Percentiles rank a stretch among this genome's conserved stretches.
Evolutionary conservation across 2,888 invertebrate species (phyloP).

Genomic region (Lasioglossum lativentre): DNA sequence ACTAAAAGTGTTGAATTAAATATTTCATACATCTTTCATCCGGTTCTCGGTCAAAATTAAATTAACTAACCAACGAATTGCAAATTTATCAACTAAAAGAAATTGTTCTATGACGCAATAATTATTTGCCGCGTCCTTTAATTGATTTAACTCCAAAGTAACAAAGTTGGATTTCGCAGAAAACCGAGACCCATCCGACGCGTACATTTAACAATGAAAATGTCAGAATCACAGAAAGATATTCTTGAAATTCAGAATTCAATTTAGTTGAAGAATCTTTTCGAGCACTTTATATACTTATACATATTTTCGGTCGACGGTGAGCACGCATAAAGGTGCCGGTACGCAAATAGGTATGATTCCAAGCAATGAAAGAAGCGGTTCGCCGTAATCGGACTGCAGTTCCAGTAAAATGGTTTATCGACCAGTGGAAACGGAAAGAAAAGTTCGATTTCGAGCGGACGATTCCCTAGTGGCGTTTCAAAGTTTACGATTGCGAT

Average conservation of each 20-base stretch:
- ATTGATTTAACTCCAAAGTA: neutral
- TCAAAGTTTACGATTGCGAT: slow-evolving; percentile 40
- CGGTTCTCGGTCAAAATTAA: no score
- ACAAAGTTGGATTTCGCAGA: no score
- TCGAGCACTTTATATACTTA: neutral
- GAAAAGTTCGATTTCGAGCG: slow-evolving; percentile 31
- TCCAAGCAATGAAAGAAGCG: slow-evolving; percentile 7
- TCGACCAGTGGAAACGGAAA: slow-evolving; percentile 22
- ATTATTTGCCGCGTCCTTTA: neutral
- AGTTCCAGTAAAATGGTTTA: slow-evolving; percentile 31
- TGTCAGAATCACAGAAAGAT: neutral
- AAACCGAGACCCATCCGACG: no score
- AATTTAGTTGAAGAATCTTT: neutral
- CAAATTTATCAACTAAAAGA: no score
- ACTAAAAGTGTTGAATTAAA: no score
- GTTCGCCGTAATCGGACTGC: neutral
- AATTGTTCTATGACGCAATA: neutral
- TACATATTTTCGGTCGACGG: neutral
- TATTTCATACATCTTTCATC: no score
- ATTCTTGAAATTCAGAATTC: neutral
- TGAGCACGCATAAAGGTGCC: slow-evolving; percentile 4
- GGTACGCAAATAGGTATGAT: neutral
- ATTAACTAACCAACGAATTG: no score
- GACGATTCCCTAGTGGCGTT: slow-evolving; percentile 35
- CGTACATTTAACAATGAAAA: neutral